Evolutionary conservation across 2,888 invertebrate genomes (phyloP).

Genomic region (Lepidocyrtinus sp.): DNA sequence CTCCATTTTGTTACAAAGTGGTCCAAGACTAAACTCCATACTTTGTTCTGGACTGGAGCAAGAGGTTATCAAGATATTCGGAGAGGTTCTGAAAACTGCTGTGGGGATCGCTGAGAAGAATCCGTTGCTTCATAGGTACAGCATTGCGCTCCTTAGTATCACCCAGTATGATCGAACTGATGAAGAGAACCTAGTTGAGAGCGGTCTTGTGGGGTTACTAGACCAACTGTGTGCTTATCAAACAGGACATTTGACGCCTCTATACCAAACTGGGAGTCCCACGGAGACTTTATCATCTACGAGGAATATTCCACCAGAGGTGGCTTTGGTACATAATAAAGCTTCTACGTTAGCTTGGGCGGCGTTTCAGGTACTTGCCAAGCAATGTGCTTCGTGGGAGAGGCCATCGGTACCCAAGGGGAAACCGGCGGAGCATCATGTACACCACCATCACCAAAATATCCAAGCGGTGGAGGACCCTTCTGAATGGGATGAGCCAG

Average conservation of each 20-base stretch:
- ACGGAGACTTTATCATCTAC: neutral
- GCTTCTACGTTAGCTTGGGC: slow-evolving; percentile 72
- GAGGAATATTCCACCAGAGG: neutral
- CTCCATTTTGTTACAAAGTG: slow-evolving; percentile 26
- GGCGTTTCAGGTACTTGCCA: slow-evolving; percentile 73
- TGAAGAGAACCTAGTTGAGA: slow-evolving; percentile 71
- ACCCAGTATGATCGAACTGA: slow-evolving; percentile 50
- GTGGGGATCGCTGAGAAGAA: slow-evolving; percentile 43
- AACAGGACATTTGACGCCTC: slow-evolving; percentile 40
- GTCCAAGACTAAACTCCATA: slow-evolving; percentile 31
- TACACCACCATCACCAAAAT: neutral
- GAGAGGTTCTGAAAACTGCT: slow-evolving; percentile 46
- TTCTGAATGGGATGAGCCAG: slow-evolving; percentile 45
- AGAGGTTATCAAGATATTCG: slow-evolving; percentile 40
- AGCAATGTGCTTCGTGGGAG: slow-evolving; percentile 73
- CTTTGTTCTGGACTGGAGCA: slow-evolving; percentile 43
- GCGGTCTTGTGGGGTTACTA: slow-evolving; percentile 72
- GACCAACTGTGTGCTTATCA: slow-evolving; percentile 71
- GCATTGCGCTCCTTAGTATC: slow-evolving; percentile 50
- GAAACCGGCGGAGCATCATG: too few species aligned
- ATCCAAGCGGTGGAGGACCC: neutral
- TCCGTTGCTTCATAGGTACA: slow-evolving; percentile 43
- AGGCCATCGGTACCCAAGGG: too few species aligned
- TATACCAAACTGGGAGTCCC: slow-evolving; percentile 12
- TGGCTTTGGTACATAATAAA: neutral